Evolutionary conservation across 1,140 invertebrate species (phyloP).

Genomic region (Cardiocondyla obscurior): DNA sequence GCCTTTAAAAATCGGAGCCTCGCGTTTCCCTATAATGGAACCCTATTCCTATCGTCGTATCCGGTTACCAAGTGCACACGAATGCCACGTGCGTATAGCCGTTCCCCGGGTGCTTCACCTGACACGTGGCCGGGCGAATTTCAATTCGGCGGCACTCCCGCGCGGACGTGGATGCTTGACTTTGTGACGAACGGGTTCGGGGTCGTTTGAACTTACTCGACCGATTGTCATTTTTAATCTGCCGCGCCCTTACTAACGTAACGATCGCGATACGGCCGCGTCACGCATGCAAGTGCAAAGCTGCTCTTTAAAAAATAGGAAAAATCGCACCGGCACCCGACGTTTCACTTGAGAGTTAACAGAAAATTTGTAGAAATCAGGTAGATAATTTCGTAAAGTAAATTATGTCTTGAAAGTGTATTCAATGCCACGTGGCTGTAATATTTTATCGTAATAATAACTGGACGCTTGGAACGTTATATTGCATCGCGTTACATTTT

Average conservation of each 20-base stretch:
- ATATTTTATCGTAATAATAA: neutral
- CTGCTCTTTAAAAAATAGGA: neutral
- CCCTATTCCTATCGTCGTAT: constrained; percentile 50
- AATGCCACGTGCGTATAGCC: constrained; percentile 76
- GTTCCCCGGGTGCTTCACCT: constrained; percentile 75
- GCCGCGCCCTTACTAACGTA: neutral
- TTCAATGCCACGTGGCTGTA: neutral
- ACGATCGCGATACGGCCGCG: constrained; percentile 14
- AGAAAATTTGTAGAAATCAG: no score
- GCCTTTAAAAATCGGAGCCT: constrained; percentile 31
- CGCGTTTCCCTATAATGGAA: constrained; percentile 41
- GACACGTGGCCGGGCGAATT: constrained; percentile 79
- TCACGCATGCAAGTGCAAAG: neutral
- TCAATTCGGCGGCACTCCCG: constrained; percentile 66
- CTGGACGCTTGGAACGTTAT: neutral
- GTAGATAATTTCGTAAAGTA: no score
- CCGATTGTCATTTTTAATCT: neutral
- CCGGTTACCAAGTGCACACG: constrained; percentile 61
- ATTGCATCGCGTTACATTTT: neutral
- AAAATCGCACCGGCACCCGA: no score
- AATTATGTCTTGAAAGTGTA: neutral
- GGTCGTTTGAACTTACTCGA: constrained; percentile 21
- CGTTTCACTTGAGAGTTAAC: no score
- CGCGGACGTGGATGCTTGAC: constrained; percentile 70
- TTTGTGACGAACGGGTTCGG: constrained; percentile 62